Percentiles rank a stretch among this genome's conserved stretches.
Conservation (phyloP, 2,113 vertebrate species). For the Elephantulus edwardii region DNA sequence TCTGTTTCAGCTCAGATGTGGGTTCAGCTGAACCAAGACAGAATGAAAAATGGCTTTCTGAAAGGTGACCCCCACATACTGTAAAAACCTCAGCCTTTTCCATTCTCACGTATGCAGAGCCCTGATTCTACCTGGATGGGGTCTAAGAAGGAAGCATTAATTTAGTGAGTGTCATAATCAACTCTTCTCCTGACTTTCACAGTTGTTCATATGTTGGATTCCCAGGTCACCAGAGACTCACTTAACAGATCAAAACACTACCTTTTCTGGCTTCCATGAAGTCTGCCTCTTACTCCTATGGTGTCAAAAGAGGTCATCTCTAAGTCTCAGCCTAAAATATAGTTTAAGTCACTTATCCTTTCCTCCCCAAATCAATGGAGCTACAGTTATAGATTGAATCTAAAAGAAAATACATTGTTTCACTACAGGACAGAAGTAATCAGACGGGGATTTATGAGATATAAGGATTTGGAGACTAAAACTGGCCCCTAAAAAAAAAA, state of each 20-base stretch:
- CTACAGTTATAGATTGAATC: neutral
- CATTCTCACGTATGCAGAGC: neutral
- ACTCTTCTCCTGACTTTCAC: neutral
- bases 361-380: neutral
- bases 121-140: neutral
- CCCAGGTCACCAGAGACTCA: neutral
- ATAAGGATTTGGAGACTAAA: slow-evolving; percentile 26
- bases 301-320: neutral
- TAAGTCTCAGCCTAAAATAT: neutral
- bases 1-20: neutral
- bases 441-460: neutral
- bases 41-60: neutral
- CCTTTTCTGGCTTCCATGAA: neutral
- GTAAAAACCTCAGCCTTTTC: neutral
- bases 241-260: neutral
- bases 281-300: neutral
- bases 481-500: neutral
- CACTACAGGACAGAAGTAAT: neutral
- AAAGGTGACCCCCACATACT: neutral
- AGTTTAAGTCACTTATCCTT: neutral
- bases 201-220: neutral
- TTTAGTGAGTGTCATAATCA: neutral
- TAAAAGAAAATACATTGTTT: neutral
- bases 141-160: neutral
- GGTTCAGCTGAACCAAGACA: neutral